A percentile compares a stretch with the other conserved stretches of the same genome.
Evolutionary conservation across 2,797 vertebrate species (phyloP).

Genomic region (Pithecia hirsuta): DNA sequence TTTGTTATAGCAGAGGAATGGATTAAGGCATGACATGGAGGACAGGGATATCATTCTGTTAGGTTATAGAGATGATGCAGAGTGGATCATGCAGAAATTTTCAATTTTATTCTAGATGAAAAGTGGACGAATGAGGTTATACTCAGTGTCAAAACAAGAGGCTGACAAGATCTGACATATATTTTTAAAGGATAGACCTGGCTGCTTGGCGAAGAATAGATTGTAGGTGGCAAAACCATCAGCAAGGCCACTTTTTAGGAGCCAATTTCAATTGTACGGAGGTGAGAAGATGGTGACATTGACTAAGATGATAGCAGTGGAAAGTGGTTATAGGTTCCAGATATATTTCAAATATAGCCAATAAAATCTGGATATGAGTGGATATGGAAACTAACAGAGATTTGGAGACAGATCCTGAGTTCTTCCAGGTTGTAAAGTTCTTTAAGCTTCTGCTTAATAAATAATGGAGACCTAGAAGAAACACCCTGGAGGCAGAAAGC

Average conservation of each 20-base stretch:
- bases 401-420: background rate
- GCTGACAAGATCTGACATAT: background rate
- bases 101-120: background rate
- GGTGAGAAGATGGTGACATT: background rate
- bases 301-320: background rate
- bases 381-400: background rate
- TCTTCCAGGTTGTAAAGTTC: background rate
- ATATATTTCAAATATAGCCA: background rate
- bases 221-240: background rate
- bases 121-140: background rate
- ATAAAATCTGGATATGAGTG: background rate
- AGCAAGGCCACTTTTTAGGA: background rate
- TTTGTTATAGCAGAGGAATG: background rate
- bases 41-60: background rate
- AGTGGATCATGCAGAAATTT: background rate
- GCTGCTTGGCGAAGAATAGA: background rate
- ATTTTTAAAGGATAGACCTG: background rate
- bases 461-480: background rate
- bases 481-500: background rate
- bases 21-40: background rate
- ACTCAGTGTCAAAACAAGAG: background rate
- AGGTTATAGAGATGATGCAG: background rate
- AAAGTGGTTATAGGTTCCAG: background rate
- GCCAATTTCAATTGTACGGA: background rate
- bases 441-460: background rate